Percentiles rank a stretch among this genome's conserved stretches.
phyloP scores from a whole-genome alignment of 2,888 invertebrate genomes.

The Teinopalpus imperialis region DNA sequence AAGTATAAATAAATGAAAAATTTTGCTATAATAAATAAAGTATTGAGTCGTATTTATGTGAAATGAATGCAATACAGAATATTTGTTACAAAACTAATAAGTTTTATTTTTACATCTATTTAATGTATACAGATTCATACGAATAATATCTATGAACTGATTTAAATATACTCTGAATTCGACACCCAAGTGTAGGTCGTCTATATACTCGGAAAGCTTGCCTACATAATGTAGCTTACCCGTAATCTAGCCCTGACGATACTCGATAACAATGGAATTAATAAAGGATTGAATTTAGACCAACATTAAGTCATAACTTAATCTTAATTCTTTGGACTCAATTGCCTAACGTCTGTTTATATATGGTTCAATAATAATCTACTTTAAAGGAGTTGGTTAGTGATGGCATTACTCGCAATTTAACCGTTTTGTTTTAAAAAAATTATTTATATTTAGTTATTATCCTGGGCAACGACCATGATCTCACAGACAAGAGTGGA shows the following conservation, averaged over 20 bases:
- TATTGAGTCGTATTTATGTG: no score
- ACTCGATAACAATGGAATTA: constrained; percentile 9
- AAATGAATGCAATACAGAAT: no score
- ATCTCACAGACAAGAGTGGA: no score
- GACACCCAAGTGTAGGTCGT: background rate
- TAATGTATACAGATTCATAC: no score
- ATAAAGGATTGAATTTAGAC: background rate
- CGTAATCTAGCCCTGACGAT: background rate
- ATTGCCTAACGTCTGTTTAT: background rate
- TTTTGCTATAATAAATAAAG: no score
- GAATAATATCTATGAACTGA: background rate
- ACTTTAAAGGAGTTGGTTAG: background rate
- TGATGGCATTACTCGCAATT: background rate
- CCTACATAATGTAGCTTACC: constrained; percentile 8
- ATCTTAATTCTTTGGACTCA: background rate
- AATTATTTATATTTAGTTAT: no score
- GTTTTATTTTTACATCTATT: no score
- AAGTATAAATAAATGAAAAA: no score
- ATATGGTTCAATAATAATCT: background rate
- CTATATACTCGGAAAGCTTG: constrained; percentile 3
- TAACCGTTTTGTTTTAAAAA: no score
- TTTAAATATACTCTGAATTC: background rate
- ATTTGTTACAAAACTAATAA: no score
- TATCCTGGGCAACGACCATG: no score
- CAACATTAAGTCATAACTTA: background rate